Base-by-base conservation (phyloP, 2,113 vertebrate species). In the Ptychochromis oligacanthus region DNA sequence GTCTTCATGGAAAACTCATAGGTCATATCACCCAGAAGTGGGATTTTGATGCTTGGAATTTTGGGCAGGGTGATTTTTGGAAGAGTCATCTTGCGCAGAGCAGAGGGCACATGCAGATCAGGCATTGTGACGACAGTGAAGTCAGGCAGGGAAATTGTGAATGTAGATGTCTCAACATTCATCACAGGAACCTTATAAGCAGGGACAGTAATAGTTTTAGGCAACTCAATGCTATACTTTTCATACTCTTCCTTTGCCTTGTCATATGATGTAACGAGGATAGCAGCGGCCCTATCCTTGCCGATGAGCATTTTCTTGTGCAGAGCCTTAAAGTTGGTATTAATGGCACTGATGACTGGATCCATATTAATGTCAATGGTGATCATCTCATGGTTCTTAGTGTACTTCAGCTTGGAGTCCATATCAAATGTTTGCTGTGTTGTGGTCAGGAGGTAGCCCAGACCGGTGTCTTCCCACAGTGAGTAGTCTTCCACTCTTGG, bases 1-100 rank as follows among this genome's bases (percentile, higher is more conserved):
- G 97, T 97, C 92, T 98, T 98, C 88, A 99, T 94, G 28, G 96
- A 95, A 85, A 98, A 97, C 57, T 98, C 97, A 12, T 93, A 97
- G 52, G 95, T 97, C 56, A 98, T 55, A 81, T 99, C 97, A 83
- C 97, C 97, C 93, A 99, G 91, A 40, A 95, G 93, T 88, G 97
- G 97, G 93, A 99, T 92, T 31, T 91, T 92, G 88, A 99, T 95
- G 46, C 81, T 92, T 62, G 90, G 83, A 1, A 94, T 89, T 75
- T 61, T 93, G 34, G 94, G 94, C 67, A 96, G 88, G 88, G 93
- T 95, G 78, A 98, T 89, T 83, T 93, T 95, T 60, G 97, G 96
- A 84, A 98, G 92, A 72, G 94, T 96, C 52, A 97, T 52, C 89
- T 93, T 95, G 54, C 89, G 94, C 10, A 97, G 89, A 57, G 95